Conservation (phyloP, 1,140 invertebrate species). For the Antheraea mylitta region DNA sequence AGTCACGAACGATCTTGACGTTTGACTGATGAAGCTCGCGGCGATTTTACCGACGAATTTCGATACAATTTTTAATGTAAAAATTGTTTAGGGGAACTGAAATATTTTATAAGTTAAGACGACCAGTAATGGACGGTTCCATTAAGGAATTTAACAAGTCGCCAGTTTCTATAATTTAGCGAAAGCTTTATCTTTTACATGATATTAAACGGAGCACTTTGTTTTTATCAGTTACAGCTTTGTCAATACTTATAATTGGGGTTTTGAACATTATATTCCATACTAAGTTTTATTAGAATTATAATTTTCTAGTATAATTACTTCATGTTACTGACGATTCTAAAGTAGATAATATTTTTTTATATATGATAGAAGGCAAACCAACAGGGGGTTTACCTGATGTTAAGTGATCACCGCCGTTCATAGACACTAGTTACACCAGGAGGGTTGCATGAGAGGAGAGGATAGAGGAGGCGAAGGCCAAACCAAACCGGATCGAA, state of each 20-base stretch:
- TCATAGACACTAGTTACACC: too few species aligned
- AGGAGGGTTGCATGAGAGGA: too few species aligned
- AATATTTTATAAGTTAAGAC: slow-evolving; percentile 1
- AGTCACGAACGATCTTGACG: slow-evolving; percentile 51
- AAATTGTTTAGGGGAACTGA: background rate
- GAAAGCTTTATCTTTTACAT: background rate
- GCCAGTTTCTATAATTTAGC: background rate
- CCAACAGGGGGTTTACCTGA: too few species aligned
- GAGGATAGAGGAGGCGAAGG: too few species aligned
- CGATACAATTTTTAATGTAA: background rate
- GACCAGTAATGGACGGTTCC: slow-evolving; percentile 3
- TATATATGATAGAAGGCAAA: too few species aligned
- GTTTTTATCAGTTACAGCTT: background rate
- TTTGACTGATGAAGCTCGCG: slow-evolving; percentile 44
- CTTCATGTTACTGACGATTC: too few species aligned
- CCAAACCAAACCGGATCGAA: too few species aligned
- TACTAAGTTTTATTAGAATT: too few species aligned
- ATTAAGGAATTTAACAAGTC: background rate
- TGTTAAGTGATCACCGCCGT: too few species aligned
- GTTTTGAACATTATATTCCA: too few species aligned
- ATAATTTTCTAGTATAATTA: too few species aligned
- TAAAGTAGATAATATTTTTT: too few species aligned
- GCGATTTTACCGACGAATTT: background rate
- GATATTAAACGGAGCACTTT: background rate
- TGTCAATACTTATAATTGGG: background rate